Conservation (phyloP, 2,797 vertebrate species). For the Tenualosa ilisha region DNA sequence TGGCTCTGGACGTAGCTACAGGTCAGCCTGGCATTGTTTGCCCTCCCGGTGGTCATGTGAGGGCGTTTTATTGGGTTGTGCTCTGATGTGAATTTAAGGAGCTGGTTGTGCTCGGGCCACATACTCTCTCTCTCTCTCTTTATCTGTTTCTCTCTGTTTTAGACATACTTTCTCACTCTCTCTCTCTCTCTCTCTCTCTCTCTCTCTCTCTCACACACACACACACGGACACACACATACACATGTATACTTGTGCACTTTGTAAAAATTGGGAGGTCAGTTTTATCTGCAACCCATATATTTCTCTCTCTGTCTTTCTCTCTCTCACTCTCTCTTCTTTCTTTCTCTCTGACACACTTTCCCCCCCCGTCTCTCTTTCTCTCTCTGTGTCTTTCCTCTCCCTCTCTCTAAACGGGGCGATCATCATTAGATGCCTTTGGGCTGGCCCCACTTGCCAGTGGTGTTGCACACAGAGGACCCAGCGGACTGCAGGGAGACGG, state of each 20-base stretch:
- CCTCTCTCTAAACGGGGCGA: constrained; percentile 30
- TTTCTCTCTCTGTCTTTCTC: too few species aligned
- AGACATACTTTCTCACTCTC: background rate
- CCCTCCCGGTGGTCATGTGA: background rate
- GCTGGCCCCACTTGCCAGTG: background rate
- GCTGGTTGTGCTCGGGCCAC: background rate
- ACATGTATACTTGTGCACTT: background rate
- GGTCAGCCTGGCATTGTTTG: background rate
- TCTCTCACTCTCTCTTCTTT: background rate
- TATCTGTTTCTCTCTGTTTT: background rate
- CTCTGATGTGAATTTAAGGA: background rate
- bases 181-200: background rate
- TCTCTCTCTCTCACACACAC: background rate
- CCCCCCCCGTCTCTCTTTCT: background rate
- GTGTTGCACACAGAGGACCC: constrained; percentile 1
- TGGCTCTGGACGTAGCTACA: background rate
- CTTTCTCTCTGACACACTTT: background rate
- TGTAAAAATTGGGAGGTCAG: constrained; percentile 13
- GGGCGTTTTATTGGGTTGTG: constrained; percentile 20
- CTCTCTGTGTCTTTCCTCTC: constrained; percentile 11
- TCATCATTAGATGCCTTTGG: background rate
- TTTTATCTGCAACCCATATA: background rate
- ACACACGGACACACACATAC: background rate
- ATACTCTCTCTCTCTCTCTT: background rate
- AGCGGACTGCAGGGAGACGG: background rate